phyloP scores from a whole-genome alignment of 2,113 vertebrate genomes.

The Saguinus imperator region DNA sequence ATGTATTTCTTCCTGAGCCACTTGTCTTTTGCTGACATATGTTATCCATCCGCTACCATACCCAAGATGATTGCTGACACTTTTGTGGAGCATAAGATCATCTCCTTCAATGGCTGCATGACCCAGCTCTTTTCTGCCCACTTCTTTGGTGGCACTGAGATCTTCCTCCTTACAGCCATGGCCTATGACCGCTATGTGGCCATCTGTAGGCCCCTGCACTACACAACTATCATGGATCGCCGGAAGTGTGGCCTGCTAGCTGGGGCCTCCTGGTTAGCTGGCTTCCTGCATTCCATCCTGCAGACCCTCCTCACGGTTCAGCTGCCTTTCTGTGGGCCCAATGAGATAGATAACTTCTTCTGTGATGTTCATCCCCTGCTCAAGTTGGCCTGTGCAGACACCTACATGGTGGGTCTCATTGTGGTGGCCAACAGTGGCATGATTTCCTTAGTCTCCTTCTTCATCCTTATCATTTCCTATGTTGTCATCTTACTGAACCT shows the following conservation, averaged over 20 bases:
- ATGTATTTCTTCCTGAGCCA: slow-evolving; percentile 53
- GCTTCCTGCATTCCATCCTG: slow-evolving; percentile 47
- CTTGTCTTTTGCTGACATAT: slow-evolving; percentile 30
- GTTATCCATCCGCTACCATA: slow-evolving; percentile 54
- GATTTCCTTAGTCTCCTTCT: slow-evolving; percentile 38
- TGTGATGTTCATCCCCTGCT: slow-evolving; percentile 65
- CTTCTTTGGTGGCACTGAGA: slow-evolving; percentile 54
- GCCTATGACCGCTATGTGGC: slow-evolving; percentile 57
- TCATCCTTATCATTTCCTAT: slow-evolving; percentile 50
- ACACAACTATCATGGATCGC: slow-evolving; percentile 34
- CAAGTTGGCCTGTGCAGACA: slow-evolving; percentile 60
- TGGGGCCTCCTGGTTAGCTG: background rate
- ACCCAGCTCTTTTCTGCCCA: slow-evolving; percentile 53
- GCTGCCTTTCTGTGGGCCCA: slow-evolving; percentile 60
- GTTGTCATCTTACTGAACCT: slow-evolving; percentile 28
- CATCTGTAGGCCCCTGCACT: slow-evolving; percentile 61
- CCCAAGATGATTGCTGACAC: slow-evolving; percentile 65
- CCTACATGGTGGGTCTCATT: slow-evolving; percentile 9
- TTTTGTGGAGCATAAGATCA: slow-evolving; percentile 7
- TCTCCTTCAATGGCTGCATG: slow-evolving; percentile 50
- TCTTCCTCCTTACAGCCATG: slow-evolving; percentile 61
- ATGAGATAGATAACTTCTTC: slow-evolving; percentile 59
- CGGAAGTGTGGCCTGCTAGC: background rate
- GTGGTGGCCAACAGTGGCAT: slow-evolving; percentile 50
- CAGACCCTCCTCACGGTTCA: slow-evolving; percentile 24